Base-by-base conservation (phyloP, 1,140 invertebrate genomes). In the Teleogryllus occipitalis region DNA sequence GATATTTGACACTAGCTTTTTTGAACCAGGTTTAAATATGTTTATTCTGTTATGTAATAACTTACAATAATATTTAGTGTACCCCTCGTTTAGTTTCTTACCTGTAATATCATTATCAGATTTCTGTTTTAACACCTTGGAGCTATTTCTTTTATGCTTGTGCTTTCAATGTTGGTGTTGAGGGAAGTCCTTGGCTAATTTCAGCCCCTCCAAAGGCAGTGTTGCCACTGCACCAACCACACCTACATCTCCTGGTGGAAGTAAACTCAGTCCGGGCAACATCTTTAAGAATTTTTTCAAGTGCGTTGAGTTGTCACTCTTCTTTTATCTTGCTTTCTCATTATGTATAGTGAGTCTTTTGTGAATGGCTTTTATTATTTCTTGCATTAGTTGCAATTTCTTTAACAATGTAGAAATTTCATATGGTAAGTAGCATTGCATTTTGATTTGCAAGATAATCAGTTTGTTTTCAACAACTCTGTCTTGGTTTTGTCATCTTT, bases 211-310 rank as follows among this genome's bases (percentile, higher is more conserved):
- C 73, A 78, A 49, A 47, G 78, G 73, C 49, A 78, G 15, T 78
- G 77, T 65, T 54, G 12, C 77, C n/a, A 78, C 27, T 78, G 78
- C 65, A 77, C 76, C 76, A 77, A 77, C 46, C 47, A 90, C 88
- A 80, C 88, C 90, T 47, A 89, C 89, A 79, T 89, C 90, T 79
- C 88, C 90, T 78, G 87, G 89, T 82, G 88, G 88, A 82, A 93
- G 90, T 85, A 94, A 93, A 87, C 91, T 95, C 85, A 94, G 93
- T 84, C 91, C 93, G 54, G 92, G 92, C 85, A 94, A 94, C 90
- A 95, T 96, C 89, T 95, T 97, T 91, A 97, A 96, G 90, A 96
- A 95, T 90, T 96, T 96, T 90, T 96, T 96, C 93, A 97, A 97
- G 95, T 97, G 85, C 85, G 85, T 87, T 76, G 75, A 74, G 27